Conservation (phyloP, 92 coral and sea anemone species). For the Paramuricea clavata region DNA sequence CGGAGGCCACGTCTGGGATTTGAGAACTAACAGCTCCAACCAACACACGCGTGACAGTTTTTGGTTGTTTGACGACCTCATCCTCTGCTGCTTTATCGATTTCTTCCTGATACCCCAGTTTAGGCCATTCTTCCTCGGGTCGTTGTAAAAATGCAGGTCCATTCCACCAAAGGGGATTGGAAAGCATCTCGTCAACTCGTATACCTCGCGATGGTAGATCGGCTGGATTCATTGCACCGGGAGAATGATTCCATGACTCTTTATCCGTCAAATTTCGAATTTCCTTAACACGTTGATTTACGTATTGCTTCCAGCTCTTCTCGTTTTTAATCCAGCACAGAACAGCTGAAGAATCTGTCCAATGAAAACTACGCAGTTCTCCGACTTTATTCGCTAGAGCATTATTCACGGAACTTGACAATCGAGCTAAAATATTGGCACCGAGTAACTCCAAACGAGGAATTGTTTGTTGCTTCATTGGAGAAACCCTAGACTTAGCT, state of each 20-base stretch:
- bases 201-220: slow-evolving; percentile 31
- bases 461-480: slow-evolving; percentile 25
- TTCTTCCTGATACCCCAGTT: background rate
- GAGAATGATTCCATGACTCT: slow-evolving; percentile 27
- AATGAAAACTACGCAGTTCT: slow-evolving; percentile 9
- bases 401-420: slow-evolving; percentile 9
- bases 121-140: slow-evolving; percentile 36
- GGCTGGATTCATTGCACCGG: slow-evolving; percentile 10
- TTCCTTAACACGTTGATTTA: slow-evolving; percentile 4
- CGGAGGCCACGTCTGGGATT: slow-evolving; percentile 24
- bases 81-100: background rate
- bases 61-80: slow-evolving; percentile 51
- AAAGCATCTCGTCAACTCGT: background rate
- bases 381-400: slow-evolving; percentile 1
- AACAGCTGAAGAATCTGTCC: slow-evolving; percentile 30
- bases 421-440: slow-evolving; percentile 29
- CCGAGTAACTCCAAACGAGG: slow-evolving; percentile 24
- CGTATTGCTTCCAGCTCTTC: slow-evolving; percentile 29
- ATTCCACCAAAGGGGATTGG: slow-evolving; percentile 25
- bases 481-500: slow-evolving; percentile 18
- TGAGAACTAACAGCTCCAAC: background rate
- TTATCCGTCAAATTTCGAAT: slow-evolving; percentile 11
- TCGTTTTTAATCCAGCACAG: slow-evolving; percentile 17
- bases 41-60: slow-evolving; percentile 30
- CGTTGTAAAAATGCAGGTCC: slow-evolving; percentile 9